These are phyloP conservation scores for Adelges cooleyi DNA, from an alignment of 1,140 invertebrate genomes.

Conservation along the genomic window DNA sequence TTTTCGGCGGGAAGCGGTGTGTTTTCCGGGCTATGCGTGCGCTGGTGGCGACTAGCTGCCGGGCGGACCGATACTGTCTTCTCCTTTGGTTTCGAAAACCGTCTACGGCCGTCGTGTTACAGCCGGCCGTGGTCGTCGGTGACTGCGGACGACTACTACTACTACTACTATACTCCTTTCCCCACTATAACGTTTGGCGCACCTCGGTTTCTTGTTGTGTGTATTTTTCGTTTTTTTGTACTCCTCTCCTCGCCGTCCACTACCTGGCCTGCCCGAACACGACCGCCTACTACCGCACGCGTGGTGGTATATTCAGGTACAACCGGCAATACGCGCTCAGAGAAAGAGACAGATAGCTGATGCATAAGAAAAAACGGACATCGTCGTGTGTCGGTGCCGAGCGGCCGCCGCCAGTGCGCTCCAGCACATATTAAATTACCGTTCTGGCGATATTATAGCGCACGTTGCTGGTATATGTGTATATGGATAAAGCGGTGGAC, in stretches of 20 bases:
- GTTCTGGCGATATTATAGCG: neutral
- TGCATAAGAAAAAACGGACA: neutral
- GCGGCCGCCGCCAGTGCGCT: neutral
- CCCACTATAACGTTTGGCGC: neutral
- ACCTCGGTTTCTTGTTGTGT: neutral
- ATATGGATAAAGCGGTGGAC: neutral
- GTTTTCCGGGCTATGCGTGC: neutral
- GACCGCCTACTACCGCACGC: neutral
- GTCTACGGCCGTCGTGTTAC: neutral
- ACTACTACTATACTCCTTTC: neutral
- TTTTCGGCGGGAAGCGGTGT: neutral
- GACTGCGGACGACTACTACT: conserved; percentile 7
- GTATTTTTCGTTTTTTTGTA: neutral
- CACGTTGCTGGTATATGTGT: no score
- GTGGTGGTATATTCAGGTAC: neutral
- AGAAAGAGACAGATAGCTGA: neutral
- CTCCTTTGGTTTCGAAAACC: neutral
- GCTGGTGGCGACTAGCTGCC: neutral
- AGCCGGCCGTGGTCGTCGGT: conserved; percentile 16
- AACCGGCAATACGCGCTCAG: neutral
- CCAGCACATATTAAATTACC: neutral
- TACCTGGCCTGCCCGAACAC: neutral
- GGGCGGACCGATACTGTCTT: neutral
- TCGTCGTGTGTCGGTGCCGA: neutral
- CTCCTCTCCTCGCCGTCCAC: neutral